Conservation (phyloP, 2,797 vertebrate species). For the Scyliorhinus canicula region DNA sequence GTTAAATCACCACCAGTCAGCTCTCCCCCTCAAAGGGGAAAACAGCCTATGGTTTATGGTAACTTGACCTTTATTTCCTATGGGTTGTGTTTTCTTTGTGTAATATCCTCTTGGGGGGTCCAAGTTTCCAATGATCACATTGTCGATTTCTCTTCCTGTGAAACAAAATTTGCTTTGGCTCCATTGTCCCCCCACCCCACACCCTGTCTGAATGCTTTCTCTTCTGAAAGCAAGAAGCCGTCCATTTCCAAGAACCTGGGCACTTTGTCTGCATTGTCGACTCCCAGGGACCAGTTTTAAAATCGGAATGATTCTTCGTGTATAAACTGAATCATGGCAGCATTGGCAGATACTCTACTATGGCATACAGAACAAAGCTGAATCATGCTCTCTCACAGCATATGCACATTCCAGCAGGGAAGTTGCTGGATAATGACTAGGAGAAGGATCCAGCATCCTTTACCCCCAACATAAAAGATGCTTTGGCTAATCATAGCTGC, state of each 20-base stretch:
- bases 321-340: background rate
- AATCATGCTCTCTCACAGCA: background rate
- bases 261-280: too few species aligned
- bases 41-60: too few species aligned
- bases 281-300: background rate
- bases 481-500: background rate
- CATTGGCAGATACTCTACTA: background rate
- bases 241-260: background rate
- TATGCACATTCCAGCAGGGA: too few species aligned
- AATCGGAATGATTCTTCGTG: background rate
- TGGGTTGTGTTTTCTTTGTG: background rate
- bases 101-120: background rate
- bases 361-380: too few species aligned
- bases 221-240: background rate
- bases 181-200: background rate
- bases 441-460: background rate
- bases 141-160: background rate
- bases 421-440: background rate
- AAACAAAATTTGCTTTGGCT: background rate
- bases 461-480: background rate
- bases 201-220: background rate
- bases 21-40: too few species aligned
- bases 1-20: too few species aligned
- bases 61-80: too few species aligned
- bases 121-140: background rate